A percentile compares a stretch with the other conserved stretches of the same genome.
phyloP scores from a whole-genome alignment of 2,797 vertebrate genomes.

The Eulemur coronatus region DNA sequence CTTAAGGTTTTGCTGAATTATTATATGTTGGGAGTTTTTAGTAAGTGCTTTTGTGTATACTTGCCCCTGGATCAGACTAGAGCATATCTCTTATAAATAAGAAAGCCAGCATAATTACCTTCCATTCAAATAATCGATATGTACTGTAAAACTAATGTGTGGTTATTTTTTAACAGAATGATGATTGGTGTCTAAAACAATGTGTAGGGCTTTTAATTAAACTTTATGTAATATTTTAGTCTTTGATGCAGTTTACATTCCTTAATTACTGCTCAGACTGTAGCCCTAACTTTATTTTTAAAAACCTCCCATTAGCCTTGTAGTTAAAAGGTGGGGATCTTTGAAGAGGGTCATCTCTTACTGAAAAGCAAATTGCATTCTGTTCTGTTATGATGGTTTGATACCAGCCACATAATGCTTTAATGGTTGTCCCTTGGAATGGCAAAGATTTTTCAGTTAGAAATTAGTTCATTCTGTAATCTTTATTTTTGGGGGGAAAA shows the following conservation, averaged over 20 bases:
- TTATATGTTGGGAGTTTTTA: not conserved
- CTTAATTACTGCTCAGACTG: not conserved
- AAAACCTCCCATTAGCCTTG: not conserved
- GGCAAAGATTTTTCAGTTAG: not conserved
- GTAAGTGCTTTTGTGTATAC: not conserved
- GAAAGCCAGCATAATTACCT: not conserved
- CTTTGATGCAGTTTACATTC: not conserved
- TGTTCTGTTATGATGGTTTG: constrained; percentile 21
- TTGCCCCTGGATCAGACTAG: not conserved
- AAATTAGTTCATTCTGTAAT: constrained; percentile 12
- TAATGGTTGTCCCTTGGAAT: constrained; percentile 30
- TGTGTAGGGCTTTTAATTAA: not conserved
- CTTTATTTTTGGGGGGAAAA: not conserved
- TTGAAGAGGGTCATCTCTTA: not conserved
- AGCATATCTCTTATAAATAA: not conserved
- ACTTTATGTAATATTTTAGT: not conserved
- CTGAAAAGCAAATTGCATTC: constrained; percentile 34
- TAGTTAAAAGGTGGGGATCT: constrained; percentile 24
- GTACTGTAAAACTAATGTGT: not conserved
- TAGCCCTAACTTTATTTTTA: not conserved
- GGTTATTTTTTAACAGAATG: not conserved
- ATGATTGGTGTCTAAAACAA: not conserved
- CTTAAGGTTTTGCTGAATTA: not conserved
- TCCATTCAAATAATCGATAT: not conserved
- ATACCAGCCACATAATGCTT: not conserved